Evolutionary conservation across 30 jellyfish, hydroid and myxozoan species (phyloP).

Genomic region (Morbakka virulenta): DNA sequence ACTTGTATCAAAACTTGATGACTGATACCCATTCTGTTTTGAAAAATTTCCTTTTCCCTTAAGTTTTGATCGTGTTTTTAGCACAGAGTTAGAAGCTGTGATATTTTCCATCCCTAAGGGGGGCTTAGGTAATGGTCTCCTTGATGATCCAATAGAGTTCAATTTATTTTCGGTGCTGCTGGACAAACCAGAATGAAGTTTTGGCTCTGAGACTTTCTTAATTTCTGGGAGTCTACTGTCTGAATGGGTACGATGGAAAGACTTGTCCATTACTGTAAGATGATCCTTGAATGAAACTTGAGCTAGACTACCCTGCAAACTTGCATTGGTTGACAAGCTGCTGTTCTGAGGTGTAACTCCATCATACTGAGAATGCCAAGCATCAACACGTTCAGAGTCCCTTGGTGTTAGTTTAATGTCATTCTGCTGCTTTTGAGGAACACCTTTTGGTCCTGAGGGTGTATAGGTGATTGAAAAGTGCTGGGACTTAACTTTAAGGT

Average conservation of each 20-base stretch:
- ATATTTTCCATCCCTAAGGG: not conserved
- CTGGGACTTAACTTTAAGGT: not conserved
- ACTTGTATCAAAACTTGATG: not conserved
- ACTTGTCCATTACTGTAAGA: not conserved
- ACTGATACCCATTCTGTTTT: not conserved
- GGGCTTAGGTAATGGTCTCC: not conserved
- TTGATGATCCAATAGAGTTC: not conserved
- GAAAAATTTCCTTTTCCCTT: not conserved
- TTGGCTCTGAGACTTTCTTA: not conserved
- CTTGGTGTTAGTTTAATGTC: not conserved
- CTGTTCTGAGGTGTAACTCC: not conserved
- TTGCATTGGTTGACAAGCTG: not conserved
- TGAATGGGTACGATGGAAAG: not conserved
- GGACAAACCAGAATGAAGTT: not conserved
- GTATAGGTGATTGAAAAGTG: not conserved
- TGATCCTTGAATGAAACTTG: not conserved
- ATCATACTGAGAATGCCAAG: not conserved
- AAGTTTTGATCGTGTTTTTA: not conserved
- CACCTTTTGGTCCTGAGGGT: not conserved
- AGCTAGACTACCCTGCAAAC: not conserved
- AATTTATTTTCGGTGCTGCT: not conserved
- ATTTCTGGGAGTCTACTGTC: not conserved
- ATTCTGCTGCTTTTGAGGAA: not conserved
- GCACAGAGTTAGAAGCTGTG: not conserved
- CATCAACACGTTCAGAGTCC: not conserved